Conservation (phyloP, 2,113 vertebrate species). For the Hylia prasina region DNA sequence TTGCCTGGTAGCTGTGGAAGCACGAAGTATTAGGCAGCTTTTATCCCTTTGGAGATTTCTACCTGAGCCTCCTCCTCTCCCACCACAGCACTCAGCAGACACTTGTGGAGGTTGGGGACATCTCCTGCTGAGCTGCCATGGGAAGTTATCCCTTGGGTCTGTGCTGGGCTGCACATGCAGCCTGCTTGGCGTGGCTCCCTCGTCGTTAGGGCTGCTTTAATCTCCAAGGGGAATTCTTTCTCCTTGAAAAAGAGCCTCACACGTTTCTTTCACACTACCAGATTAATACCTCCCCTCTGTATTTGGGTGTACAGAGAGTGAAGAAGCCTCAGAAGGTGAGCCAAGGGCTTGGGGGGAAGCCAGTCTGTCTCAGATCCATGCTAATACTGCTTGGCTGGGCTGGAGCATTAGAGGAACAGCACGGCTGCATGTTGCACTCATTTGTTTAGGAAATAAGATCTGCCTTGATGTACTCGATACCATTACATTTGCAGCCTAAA, state of each 20-base stretch:
- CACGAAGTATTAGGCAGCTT: not conserved
- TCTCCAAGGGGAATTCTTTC: not conserved
- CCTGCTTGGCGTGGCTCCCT: not conserved
- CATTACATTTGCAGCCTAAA: slow-evolving; percentile 52
- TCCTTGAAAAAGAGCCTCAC: not conserved
- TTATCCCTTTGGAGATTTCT: not conserved
- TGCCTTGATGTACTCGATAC: slow-evolving; percentile 50
- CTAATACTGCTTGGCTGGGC: slow-evolving; percentile 6
- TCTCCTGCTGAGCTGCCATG: not conserved
- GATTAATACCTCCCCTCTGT: slow-evolving; percentile 10
- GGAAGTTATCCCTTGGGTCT: not conserved
- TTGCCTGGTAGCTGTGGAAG: not conserved
- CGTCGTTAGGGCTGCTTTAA: not conserved
- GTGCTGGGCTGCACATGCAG: not conserved
- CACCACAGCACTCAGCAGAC: not conserved
- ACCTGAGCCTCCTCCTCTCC: not conserved
- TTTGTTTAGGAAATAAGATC: slow-evolving; percentile 59
- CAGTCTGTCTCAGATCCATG: slow-evolving; percentile 8
- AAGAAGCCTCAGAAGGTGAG: slow-evolving; percentile 32
- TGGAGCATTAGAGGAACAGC: slow-evolving; percentile 1
- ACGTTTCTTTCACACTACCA: not conserved
- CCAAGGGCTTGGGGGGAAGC: slow-evolving; percentile 42
- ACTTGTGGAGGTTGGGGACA: not conserved
- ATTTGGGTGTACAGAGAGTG: not conserved
- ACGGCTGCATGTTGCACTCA: slow-evolving; percentile 28